A percentile compares a stretch with the other conserved stretches of the same genome.
Evolutionary conservation across 2,797 vertebrate species (phyloP).

Genomic region (Siniperca obscura): DNA sequence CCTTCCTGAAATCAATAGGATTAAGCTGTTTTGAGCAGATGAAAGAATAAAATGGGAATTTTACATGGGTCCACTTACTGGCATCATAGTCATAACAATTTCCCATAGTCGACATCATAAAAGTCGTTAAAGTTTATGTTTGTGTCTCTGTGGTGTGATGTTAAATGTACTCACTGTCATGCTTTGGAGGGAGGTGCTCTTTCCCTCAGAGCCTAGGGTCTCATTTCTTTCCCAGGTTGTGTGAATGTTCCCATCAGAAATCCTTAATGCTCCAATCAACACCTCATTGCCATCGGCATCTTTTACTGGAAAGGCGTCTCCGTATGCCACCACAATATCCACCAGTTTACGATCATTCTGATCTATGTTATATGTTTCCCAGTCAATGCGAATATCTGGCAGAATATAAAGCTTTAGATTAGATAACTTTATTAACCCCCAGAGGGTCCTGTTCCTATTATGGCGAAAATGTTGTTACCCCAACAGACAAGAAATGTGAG

Average conservation of each 20-base stretch:
- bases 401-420: conserved; percentile 3
- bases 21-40: conserved; percentile 2
- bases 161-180: conserved; percentile 75
- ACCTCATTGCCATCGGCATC: conserved; percentile 83
- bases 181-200: conserved; percentile 60
- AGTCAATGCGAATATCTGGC: conserved; percentile 93
- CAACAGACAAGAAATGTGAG: too few species aligned
- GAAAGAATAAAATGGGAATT: conserved; percentile 12
- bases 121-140: conserved; percentile 26
- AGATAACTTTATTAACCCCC: background rate
- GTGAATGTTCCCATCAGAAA: conserved; percentile 52
- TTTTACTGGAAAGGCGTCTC: conserved; percentile 86
- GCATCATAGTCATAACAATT: background rate
- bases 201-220: conserved; percentile 60
- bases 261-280: conserved; percentile 31
- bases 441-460: background rate
- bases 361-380: conserved; percentile 88
- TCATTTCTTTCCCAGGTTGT: conserved; percentile 56
- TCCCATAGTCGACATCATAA: conserved; percentile 19
- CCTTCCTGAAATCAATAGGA: conserved; percentile 56
- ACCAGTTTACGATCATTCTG: conserved; percentile 82
- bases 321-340: conserved; percentile 88
- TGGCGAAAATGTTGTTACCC: too few species aligned
- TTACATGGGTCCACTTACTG: background rate
- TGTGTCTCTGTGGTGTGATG: conserved; percentile 17